These are phyloP conservation scores for Campylorhamphus procurvoides DNA, from an alignment of 2,113 vertebrate species.

Conservation along the genomic window DNA sequence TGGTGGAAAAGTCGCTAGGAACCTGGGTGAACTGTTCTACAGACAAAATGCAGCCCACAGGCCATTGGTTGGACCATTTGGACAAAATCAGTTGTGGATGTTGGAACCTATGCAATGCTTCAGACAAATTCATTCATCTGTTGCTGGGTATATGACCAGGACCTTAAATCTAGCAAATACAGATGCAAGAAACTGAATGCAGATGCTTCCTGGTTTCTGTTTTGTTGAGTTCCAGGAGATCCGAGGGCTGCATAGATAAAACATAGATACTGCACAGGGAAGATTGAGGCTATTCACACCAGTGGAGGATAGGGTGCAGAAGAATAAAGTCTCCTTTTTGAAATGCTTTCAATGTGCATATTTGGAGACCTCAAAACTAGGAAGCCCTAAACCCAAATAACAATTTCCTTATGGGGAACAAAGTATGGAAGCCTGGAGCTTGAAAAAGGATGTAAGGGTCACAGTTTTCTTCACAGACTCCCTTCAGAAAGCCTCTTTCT, in stretches of 20 bases:
- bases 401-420: background rate
- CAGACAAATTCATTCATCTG: background rate
- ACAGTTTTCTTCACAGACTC: background rate
- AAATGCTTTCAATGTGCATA: background rate
- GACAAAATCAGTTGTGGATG: background rate
- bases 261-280: background rate
- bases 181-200: background rate
- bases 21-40: background rate
- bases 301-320: background rate
- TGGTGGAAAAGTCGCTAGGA: background rate
- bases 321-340: background rate
- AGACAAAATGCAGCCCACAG: background rate
- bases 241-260: background rate
- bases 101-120: background rate
- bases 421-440: background rate
- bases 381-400: background rate
- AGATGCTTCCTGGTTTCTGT: background rate
- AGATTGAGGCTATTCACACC: background rate
- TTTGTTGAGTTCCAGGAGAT: background rate
- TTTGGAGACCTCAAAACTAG: background rate
- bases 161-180: background rate
- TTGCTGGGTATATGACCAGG: background rate
- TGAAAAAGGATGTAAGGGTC: background rate
- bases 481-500: background rate
- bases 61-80: background rate